These are phyloP conservation scores for Siphonodentalium dalli DNA, from an alignment of 2,888 invertebrate genomes.

Conservation along the genomic window DNA sequence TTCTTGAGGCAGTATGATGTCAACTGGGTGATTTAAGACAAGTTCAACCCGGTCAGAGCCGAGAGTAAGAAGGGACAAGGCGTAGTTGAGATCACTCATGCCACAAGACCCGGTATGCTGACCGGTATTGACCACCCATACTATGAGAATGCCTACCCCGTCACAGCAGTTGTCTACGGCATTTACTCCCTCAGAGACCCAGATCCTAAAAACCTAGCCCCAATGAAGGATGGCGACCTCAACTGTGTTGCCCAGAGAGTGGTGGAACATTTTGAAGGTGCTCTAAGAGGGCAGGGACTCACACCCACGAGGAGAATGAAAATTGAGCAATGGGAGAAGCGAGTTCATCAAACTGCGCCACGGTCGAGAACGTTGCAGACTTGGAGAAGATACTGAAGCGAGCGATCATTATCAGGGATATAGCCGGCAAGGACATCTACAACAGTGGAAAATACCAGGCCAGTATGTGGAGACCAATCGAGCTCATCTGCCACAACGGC, in stretches of 20 bases:
- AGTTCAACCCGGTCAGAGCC: too few relatives aligned
- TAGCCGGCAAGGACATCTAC: too few relatives aligned
- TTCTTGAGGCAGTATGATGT: too few relatives aligned
- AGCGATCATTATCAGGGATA: too few relatives aligned
- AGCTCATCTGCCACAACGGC: too few relatives aligned
- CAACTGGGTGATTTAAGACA: too few relatives aligned
- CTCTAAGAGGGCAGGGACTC: conserved; percentile 9
- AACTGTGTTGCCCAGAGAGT: conserved; percentile 23
- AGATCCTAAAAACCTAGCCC: conserved; percentile 6
- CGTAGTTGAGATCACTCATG: too few relatives aligned
- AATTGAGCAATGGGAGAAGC: conserved; percentile 8
- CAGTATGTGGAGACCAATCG: too few relatives aligned
- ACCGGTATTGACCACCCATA: too few relatives aligned
- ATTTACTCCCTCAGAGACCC: not conserved
- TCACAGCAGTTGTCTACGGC: conserved; percentile 8
- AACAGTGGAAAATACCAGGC: too few relatives aligned
- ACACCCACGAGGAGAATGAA: not conserved
- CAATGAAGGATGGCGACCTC: conserved; percentile 10
- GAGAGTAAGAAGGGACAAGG: too few relatives aligned
- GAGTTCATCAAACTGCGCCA: conserved; percentile 20
- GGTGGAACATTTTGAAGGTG: conserved; percentile 20
- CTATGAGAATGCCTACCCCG: conserved; percentile 6
- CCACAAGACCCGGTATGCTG: too few relatives aligned
- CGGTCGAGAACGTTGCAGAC: conserved; percentile 14
- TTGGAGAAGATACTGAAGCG: conserved; percentile 19